Evolutionary conservation across 2,888 invertebrate genomes (phyloP), one percentile per base, ranked within the genome.

Genomic region (Agonopterix arenella): DNA sequence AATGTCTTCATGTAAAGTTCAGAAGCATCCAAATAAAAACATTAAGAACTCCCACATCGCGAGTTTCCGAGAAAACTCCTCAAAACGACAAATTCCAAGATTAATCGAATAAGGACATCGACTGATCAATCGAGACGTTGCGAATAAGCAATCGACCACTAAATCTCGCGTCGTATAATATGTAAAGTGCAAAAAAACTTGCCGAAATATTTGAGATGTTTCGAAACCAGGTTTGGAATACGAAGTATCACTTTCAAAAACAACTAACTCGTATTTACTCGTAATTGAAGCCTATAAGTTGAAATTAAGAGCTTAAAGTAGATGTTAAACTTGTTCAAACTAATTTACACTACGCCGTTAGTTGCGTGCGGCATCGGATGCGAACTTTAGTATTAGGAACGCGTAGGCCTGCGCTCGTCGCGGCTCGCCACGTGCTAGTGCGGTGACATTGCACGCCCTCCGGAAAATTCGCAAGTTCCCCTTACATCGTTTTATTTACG

Each of bases 371-470:
- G 52, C 56, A 63, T 28, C 7, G 7, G 28, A 56, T 51, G 55
- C 50, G 59, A 60, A 47, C 66, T 77, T 73, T 58, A 28, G 62
- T 64, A 10, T 62, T 68, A 60, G 56, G 73, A 77, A 72, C 80
- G 83, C 79, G 73, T 76, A 80, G 74, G 78, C 82, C 61, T 77
- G 84, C 83, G 84, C 68, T 73, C 84, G 59, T 69, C 82, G 79
- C 85, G 84, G 66, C 84, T 78, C 67, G 77, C 68, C 79, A 81
- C 80, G 80, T 85, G 80, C 63, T 83, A 81, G 79, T 88, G 86
- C 73, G 74, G 80, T 68, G 73, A 76, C 76, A 76, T 55, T 76
- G 78, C 80, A 82, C 71, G 71, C 74, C 72, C 69, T 70, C 70
- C 72, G 75, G 82, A 76, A 84, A 84, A 82, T 77, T 79, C 76